phyloP scores from a whole-genome alignment of 2,113 vertebrate species.

The Mellivora capensis region DNA sequence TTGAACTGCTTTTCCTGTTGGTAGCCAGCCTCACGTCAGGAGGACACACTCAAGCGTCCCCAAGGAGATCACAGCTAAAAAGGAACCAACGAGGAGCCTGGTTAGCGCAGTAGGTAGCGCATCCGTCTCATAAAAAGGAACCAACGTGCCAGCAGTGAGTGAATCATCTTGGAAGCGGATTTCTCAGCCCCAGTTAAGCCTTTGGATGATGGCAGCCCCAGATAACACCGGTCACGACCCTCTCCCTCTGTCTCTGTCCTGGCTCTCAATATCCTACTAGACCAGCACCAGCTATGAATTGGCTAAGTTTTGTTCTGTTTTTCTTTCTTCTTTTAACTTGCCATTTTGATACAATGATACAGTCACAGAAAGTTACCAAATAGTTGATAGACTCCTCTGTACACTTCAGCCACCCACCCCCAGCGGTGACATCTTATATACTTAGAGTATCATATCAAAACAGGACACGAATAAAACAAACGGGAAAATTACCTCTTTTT shows the following conservation, averaged over 20 bases:
- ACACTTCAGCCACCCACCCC: background rate
- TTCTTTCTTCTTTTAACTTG: background rate
- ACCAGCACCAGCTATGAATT: too few species aligned
- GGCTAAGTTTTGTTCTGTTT: background rate
- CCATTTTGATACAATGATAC: background rate
- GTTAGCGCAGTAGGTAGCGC: too few species aligned
- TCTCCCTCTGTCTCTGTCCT: background rate
- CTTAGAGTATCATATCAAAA: background rate
- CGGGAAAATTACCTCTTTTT: background rate
- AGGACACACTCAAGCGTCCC: background rate
- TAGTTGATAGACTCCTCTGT: background rate
- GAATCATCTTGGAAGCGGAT: background rate
- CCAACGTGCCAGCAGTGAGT: background rate
- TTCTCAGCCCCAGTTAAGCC: background rate
- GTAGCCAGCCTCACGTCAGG: background rate
- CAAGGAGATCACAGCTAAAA: background rate
- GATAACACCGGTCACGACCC: background rate
- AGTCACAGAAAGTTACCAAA: background rate
- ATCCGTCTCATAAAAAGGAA: background rate
- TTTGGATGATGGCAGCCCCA: background rate
- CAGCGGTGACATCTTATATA: background rate
- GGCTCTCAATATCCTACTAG: background rate
- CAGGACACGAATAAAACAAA: background rate
- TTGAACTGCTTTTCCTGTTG: fast-evolving
- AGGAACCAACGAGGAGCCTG: background rate